Conservation (phyloP, 2,797 vertebrate genomes). For the Podargus strigoides region DNA sequence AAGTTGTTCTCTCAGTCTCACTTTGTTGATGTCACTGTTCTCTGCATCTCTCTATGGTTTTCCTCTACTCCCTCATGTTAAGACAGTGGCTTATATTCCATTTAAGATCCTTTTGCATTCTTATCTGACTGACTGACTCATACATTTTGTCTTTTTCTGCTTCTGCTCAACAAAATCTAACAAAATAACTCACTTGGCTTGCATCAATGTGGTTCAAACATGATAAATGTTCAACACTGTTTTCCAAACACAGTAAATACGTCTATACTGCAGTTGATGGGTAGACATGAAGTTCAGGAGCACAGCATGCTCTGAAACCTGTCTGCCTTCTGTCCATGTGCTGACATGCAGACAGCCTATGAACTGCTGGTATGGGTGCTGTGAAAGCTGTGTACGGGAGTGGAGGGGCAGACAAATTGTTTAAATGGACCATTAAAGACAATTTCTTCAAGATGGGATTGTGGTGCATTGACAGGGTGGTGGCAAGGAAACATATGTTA, state of each 20-base stretch:
- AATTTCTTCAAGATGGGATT: neutral
- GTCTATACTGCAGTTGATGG: neutral
- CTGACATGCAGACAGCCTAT: neutral
- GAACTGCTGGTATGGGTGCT: neutral
- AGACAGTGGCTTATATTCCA: neutral
- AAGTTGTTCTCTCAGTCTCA: neutral
- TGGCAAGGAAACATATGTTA: constrained; percentile 23
- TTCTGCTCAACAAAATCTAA: neutral
- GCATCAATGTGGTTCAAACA: neutral
- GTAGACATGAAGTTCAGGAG: neutral
- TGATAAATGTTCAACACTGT: neutral
- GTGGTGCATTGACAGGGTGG: neutral
- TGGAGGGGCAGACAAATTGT: neutral
- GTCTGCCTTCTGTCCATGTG: neutral
- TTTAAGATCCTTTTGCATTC: neutral
- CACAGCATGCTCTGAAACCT: neutral
- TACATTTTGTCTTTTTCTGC: neutral
- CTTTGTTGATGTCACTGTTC: neutral
- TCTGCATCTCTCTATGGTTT: neutral
- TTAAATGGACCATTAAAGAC: neutral
- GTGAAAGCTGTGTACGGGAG: neutral
- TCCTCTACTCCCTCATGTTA: rapidly evolving
- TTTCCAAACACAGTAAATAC: neutral
- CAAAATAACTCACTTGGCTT: neutral
- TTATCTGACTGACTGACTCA: neutral